Conservation (phyloP, 92 coral and sea anemone species). For the Anthopleura xanthogrammica region DNA sequence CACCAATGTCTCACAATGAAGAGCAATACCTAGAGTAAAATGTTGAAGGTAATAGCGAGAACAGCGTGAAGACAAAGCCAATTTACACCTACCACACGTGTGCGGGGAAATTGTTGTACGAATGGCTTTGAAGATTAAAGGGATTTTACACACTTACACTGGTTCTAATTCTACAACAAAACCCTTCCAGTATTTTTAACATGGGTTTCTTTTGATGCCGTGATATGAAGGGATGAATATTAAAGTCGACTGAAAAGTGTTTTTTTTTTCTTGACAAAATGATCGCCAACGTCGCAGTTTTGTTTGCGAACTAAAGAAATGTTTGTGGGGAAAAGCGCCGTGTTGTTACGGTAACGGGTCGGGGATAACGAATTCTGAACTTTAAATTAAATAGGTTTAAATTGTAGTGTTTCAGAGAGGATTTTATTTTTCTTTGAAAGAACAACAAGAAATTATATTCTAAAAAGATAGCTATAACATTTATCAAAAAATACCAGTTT, state of each 20-base stretch:
- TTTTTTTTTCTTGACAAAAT: background rate
- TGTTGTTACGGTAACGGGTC: conserved; percentile 73
- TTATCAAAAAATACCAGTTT: background rate
- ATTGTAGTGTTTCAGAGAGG: background rate
- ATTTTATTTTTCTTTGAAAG: background rate
- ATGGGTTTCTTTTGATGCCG: background rate
- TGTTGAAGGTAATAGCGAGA: background rate
- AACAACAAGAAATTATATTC: background rate
- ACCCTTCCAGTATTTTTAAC: background rate
- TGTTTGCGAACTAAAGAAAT: conserved; percentile 43
- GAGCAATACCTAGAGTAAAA: background rate
- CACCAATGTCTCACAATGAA: background rate
- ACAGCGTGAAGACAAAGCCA: conserved; percentile 34
- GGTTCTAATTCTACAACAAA: background rate
- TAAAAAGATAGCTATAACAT: too few species aligned
- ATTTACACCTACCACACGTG: conserved; percentile 51
- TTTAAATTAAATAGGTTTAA: conserved; percentile 19
- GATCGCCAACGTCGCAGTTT: conserved; percentile 2
- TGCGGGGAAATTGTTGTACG: background rate
- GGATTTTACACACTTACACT: background rate
- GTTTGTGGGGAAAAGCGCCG: conserved; percentile 46
- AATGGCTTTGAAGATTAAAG: background rate
- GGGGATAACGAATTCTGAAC: conserved; percentile 12
- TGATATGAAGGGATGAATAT: background rate
- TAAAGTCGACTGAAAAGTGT: conserved; percentile 3